These are phyloP conservation scores for Irena cyanogastra DNA, from an alignment of 2,113 vertebrate genomes.

Conservation along the genomic window DNA sequence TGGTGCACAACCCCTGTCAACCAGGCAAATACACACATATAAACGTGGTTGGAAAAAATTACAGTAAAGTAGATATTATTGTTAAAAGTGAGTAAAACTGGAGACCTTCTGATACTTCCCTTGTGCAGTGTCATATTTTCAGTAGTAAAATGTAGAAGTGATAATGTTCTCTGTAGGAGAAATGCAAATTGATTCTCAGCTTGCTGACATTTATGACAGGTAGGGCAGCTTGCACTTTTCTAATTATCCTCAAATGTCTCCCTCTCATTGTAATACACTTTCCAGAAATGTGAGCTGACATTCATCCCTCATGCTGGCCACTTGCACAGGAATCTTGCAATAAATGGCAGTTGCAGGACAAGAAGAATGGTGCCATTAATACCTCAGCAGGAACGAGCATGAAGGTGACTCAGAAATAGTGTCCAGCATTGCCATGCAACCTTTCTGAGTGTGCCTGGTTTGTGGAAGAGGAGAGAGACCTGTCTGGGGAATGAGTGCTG, in stretches of 20 bases:
- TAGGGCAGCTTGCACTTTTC: not conserved
- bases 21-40: not conserved
- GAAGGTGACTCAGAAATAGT: not conserved
- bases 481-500: not conserved
- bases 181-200: not conserved
- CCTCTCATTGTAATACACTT: not conserved
- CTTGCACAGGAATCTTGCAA: not conserved
- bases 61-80: not conserved
- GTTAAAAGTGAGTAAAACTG: not conserved
- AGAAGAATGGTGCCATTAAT: not conserved
- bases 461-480: not conserved
- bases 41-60: not conserved
- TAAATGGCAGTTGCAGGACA: not conserved
- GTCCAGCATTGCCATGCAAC: not conserved
- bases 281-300: not conserved
- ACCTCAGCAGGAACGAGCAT: not conserved
- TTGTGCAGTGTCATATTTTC: not conserved
- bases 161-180: not conserved
- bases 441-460: not conserved
- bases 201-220: slow-evolving; percentile 10
- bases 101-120: not conserved
- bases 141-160: not conserved
- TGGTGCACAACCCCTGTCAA: not conserved
- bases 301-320: not conserved
- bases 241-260: not conserved